Percentiles rank a stretch among this genome's conserved stretches.
These are phyloP conservation scores for Hirtodrosophila alboralis DNA, from an alignment of 2,888 invertebrate species.

Conservation along the genomic window DNA sequence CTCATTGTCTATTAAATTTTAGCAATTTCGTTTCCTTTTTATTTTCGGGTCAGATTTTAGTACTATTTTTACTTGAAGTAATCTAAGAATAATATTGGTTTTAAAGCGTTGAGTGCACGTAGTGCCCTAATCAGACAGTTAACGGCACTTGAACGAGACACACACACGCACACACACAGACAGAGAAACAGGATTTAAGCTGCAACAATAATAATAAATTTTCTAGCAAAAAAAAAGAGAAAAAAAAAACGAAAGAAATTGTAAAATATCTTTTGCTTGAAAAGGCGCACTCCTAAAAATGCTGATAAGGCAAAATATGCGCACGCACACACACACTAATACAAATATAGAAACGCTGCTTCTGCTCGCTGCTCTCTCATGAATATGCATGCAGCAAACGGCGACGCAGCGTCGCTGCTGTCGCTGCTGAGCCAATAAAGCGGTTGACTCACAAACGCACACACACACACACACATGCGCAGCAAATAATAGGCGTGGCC, in stretches of 20 bases:
- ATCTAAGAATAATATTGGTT: slow-evolving; percentile 81
- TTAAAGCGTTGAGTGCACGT: slow-evolving; percentile 65
- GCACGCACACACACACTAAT: slow-evolving; percentile 47
- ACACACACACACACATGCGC: slow-evolving; percentile 38
- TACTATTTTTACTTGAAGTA: slow-evolving; percentile 65
- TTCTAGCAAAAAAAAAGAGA: slow-evolving; percentile 48
- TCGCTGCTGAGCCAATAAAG: slow-evolving; percentile 57
- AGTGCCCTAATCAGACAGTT: slow-evolving; percentile 80
- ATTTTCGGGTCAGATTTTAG: slow-evolving; percentile 52
- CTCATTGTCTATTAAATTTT: slow-evolving; percentile 68
- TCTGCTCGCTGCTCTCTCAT: slow-evolving; percentile 57
- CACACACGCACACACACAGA: slow-evolving; percentile 27
- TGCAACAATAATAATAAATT: slow-evolving; percentile 80
- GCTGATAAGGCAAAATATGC: slow-evolving; percentile 76
- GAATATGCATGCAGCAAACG: slow-evolving; percentile 76
- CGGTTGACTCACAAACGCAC: slow-evolving; percentile 49
- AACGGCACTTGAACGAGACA: slow-evolving; percentile 59
- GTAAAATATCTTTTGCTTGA: slow-evolving; percentile 59
- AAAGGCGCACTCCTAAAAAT: slow-evolving; percentile 70
- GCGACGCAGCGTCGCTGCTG: slow-evolving; percentile 51
- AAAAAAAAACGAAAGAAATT: slow-evolving; percentile 45
- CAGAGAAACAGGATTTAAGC: slow-evolving; percentile 73
- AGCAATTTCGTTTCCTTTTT: slow-evolving; percentile 56
- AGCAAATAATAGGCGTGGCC: slow-evolving; percentile 52
- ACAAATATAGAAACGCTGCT: slow-evolving; percentile 24